These are phyloP conservation scores for Deroptyus accipitrinus DNA, from an alignment of 2,113 vertebrate species.

Conservation along the genomic window DNA sequence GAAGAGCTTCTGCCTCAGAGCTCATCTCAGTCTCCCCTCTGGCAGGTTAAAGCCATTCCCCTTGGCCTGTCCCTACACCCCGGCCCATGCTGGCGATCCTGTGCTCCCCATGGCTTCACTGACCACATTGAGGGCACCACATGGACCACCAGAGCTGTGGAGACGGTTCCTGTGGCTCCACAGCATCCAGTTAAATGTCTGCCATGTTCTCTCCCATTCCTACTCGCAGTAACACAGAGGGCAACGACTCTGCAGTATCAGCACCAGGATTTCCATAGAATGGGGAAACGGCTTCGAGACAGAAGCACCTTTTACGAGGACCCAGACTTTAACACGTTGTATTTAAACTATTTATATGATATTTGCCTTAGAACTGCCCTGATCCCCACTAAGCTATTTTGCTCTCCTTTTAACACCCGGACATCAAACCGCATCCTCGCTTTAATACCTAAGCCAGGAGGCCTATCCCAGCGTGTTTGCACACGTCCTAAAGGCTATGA, in stretches of 20 bases:
- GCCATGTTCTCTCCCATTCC: neutral
- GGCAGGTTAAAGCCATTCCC: neutral
- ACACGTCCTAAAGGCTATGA: neutral
- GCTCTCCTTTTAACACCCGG: neutral
- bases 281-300: neutral
- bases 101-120: fast-evolving
- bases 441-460: fast-evolving
- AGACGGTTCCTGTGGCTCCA: neutral
- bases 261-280: no score
- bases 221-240: fast-evolving
- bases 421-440: neutral
- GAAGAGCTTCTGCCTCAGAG: neutral
- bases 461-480: neutral
- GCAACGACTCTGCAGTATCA: fast-evolving
- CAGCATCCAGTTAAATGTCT: neutral
- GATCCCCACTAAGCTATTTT: neutral
- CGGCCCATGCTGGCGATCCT: fast-evolving
- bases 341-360: neutral
- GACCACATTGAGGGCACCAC: fast-evolving
- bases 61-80: neutral
- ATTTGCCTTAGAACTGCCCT: neutral
- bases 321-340: neutral
- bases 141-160: fast-evolving
- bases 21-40: neutral
- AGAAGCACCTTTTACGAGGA: neutral